phyloP scores from a whole-genome alignment of 1,140 invertebrate genomes.

The Drosophila parabipectinata region DNA sequence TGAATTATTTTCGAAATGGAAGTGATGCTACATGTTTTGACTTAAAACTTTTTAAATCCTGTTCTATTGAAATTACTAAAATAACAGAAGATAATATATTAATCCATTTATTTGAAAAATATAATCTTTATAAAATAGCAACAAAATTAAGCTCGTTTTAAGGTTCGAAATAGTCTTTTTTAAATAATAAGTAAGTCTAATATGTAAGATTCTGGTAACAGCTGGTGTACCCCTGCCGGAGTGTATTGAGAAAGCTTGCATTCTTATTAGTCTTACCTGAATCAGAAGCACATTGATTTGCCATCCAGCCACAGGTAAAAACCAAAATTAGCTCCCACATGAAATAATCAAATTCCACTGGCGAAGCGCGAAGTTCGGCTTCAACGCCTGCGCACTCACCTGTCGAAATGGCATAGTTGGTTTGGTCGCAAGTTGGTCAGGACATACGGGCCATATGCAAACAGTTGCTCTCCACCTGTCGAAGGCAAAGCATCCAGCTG shows the following conservation, averaged over 20 bases:
- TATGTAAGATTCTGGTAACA: neutral
- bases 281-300: conserved; percentile 1
- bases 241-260: conserved; percentile 2
- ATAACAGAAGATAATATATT: no score
- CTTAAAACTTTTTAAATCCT: neutral
- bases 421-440: conserved; percentile 9
- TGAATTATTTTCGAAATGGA: conserved; percentile 2
- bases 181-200: no score
- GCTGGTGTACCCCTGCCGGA: neutral
- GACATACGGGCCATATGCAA: conserved; percentile 3
- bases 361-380: conserved; percentile 5
- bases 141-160: no score
- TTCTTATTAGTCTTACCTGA: neutral
- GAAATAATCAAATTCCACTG: conserved; percentile 14
- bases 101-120: no score
- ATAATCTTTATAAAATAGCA: no score
- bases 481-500: conserved; percentile 22
- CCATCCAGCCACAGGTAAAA: conserved; percentile 23
- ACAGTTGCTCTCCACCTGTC: conserved; percentile 40
- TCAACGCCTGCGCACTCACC: conserved; percentile 41
- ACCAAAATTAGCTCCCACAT: conserved; percentile 23
- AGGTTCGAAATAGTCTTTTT: no score
- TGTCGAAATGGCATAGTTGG: neutral
- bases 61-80: no score
- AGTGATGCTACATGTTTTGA: conserved; percentile 2